Conservation (phyloP, 2,888 invertebrate species). For the Norana najaformis region DNA sequence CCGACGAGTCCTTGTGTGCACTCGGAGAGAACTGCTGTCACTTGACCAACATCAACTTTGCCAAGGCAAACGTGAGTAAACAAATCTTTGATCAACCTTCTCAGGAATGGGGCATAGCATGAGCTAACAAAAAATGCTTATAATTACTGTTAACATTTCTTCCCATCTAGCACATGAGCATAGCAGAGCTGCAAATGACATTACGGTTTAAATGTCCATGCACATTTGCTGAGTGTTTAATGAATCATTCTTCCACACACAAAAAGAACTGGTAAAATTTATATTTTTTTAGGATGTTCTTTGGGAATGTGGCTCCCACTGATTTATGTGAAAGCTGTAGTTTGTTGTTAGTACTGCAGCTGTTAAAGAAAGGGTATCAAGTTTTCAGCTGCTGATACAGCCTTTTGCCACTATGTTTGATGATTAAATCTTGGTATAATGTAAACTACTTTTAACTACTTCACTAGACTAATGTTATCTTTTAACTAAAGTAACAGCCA, state of each 20-base stretch:
- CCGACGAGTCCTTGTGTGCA: slow-evolving; percentile 51
- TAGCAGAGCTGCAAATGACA: not conserved
- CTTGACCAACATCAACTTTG: slow-evolving; percentile 53
- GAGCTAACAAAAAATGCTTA: not conserved
- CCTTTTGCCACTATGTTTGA: too few species aligned
- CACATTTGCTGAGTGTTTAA: not conserved
- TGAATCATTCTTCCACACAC: not conserved
- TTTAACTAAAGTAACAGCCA: too few species aligned
- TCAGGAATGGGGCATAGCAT: not conserved
- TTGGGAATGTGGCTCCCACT: too few species aligned
- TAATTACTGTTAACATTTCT: not conserved
- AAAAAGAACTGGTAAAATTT: too few species aligned
- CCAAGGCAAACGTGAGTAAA: slow-evolving; percentile 45
- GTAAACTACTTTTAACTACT: too few species aligned
- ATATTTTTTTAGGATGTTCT: too few species aligned
- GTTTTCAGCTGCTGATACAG: too few species aligned
- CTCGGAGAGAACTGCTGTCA: slow-evolving; percentile 51
- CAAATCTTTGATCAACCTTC: not conserved
- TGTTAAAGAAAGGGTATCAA: too few species aligned
- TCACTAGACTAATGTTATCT: too few species aligned
- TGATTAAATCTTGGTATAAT: too few species aligned
- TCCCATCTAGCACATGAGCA: not conserved
- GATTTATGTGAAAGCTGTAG: too few species aligned
- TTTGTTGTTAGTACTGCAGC: too few species aligned
- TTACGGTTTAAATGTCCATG: not conserved